phyloP scores from a whole-genome alignment of 1,140 invertebrate species.

The Drosophila athabasca region DNA sequence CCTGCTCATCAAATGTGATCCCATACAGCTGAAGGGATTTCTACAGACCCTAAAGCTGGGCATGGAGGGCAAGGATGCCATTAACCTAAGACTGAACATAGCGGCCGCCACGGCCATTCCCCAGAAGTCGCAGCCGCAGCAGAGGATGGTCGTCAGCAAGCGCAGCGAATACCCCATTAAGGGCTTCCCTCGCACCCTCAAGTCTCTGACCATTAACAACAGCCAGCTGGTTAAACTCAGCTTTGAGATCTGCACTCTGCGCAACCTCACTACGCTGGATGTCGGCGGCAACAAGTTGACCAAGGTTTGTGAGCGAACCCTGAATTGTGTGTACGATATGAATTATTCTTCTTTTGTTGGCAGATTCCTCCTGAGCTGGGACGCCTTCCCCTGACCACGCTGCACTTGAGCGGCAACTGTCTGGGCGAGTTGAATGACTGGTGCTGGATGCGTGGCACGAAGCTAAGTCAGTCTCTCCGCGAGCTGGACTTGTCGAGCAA shows the following conservation, averaged over 20 bases:
- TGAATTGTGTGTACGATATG: background rate
- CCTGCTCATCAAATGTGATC: conserved; percentile 88
- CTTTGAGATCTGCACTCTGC: conserved; percentile 87
- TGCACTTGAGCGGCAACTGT: conserved; percentile 89
- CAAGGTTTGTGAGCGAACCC: conserved; percentile 61
- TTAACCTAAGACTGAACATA: conserved; percentile 85
- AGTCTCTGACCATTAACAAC: conserved; percentile 84
- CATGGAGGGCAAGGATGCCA: conserved; percentile 86
- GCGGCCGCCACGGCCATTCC: conserved; percentile 84
- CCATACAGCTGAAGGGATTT: conserved; percentile 88
- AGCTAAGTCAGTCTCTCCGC: conserved; percentile 71
- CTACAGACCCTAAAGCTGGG: conserved; percentile 87
- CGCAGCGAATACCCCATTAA: conserved; percentile 87
- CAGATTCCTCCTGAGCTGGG: conserved; percentile 90
- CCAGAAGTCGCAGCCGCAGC: conserved; percentile 83
- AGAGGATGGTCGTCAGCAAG: conserved; percentile 86
- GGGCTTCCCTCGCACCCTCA: conserved; percentile 86
- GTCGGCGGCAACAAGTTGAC: conserved; percentile 90
- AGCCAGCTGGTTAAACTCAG: conserved; percentile 87
- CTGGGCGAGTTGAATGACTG: conserved; percentile 87
- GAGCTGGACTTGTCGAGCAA: conserved; percentile 75
- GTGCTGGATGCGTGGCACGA: conserved; percentile 86
- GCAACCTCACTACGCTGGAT: conserved; percentile 88
- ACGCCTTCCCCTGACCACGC: conserved; percentile 86
- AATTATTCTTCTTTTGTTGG: background rate